Conservation (phyloP, 2,888 invertebrate genomes). For the Melieria crassipennis region DNA sequence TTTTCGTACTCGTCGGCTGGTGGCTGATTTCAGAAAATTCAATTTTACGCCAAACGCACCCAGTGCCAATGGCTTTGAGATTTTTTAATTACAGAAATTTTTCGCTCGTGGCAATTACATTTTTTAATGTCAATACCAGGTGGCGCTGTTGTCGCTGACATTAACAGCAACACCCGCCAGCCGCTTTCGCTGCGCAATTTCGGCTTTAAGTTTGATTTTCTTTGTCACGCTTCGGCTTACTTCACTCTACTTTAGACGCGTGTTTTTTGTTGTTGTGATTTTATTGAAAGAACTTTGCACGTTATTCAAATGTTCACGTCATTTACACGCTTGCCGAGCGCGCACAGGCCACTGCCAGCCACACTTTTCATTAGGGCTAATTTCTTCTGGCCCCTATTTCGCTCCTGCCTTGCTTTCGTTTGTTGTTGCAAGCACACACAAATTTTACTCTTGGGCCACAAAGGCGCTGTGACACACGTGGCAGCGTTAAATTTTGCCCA, state of each 20-base stretch:
- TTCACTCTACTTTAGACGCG: neutral
- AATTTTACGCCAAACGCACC: too few relatives aligned
- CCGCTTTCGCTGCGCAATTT: slow-evolving; percentile 20
- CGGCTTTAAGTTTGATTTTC: neutral
- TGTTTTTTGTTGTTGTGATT: slow-evolving; percentile 29
- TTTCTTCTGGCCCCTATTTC: too few relatives aligned
- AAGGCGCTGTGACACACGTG: too few relatives aligned
- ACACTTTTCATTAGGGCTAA: too few relatives aligned
- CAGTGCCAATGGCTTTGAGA: neutral
- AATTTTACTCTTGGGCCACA: too few relatives aligned
- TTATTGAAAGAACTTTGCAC: slow-evolving; percentile 47
- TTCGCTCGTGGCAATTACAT: slow-evolving; percentile 40
- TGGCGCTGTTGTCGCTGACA: slow-evolving; percentile 40
- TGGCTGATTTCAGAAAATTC: too few relatives aligned
- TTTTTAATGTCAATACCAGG: slow-evolving; percentile 49
- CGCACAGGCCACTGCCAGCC: too few relatives aligned
- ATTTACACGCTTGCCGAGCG: slow-evolving; percentile 39
- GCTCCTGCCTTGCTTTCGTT: too few relatives aligned
- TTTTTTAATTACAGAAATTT: slow-evolving; percentile 20
- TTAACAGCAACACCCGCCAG: slow-evolving; percentile 3
- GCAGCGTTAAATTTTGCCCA: too few relatives aligned
- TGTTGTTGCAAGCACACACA: too few relatives aligned
- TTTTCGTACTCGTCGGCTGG: too few relatives aligned
- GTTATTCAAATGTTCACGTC: slow-evolving; percentile 49
- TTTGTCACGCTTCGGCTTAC: neutral